phyloP scores from a whole-genome alignment of 2,113 vertebrate species.

The Megaceryle torquata region DNA sequence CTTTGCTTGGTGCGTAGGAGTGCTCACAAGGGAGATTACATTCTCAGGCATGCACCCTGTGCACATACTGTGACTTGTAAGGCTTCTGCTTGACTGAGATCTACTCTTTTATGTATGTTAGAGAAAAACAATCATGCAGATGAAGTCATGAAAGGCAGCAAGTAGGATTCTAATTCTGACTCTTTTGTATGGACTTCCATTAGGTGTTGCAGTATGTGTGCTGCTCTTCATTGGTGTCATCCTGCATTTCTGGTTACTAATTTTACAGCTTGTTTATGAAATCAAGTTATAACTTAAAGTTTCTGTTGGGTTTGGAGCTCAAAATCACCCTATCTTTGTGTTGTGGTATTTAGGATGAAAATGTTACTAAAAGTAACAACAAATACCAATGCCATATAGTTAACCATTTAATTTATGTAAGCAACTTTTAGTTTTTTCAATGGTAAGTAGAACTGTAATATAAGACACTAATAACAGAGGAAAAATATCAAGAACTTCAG shows the following conservation, averaged over 20 bases:
- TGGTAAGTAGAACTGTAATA: neutral
- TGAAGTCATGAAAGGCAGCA: neutral
- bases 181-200: neutral
- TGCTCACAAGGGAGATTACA: neutral
- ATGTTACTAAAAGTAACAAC: neutral
- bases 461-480: neutral
- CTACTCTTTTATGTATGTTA: neutral
- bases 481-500: neutral
- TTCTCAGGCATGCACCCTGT: neutral
- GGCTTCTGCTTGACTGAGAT: neutral
- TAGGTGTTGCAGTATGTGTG: neutral
- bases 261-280: neutral
- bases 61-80: neutral
- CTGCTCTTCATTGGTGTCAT: neutral
- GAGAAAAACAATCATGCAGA: neutral
- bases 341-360: neutral
- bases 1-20: neutral
- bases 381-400: neutral
- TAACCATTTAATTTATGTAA: neutral
- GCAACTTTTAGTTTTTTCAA: neutral
- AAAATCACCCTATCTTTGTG: neutral
- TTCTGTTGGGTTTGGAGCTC: neutral
- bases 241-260: neutral
- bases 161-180: neutral
- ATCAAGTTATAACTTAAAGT: neutral